phyloP scores from a whole-genome alignment of 2,797 vertebrate species.

The Echiichthys vipera region DNA sequence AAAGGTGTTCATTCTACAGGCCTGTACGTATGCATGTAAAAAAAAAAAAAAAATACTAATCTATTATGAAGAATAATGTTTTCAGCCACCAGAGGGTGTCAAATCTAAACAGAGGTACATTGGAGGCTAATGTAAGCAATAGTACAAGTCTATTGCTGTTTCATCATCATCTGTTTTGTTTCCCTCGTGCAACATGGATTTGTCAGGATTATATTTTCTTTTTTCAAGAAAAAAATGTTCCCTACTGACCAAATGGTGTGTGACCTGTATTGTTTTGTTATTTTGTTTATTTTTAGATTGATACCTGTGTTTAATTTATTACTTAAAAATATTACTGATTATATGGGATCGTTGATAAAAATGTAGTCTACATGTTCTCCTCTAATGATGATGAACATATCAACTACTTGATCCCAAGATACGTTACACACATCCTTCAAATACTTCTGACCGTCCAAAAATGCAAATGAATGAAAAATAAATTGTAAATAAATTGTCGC shows the following conservation, averaged over 20 bases:
- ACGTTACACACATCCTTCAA: background rate
- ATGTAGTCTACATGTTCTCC: background rate
- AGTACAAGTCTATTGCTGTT: no score
- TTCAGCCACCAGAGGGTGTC: slow-evolving; percentile 32
- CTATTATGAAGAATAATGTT: no score
- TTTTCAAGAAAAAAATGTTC: no score
- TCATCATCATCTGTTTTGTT: no score
- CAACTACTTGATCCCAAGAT: no score
- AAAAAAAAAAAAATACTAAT: no score
- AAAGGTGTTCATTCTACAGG: no score
- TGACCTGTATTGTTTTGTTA: no score
- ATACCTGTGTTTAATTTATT: background rate
- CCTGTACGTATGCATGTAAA: no score
- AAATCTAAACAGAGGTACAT: background rate
- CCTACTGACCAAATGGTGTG: background rate
- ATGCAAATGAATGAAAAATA: background rate
- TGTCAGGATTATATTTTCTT: background rate
- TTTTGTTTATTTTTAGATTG: background rate
- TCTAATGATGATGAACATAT: no score
- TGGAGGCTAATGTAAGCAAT: background rate
- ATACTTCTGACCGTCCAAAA: background rate
- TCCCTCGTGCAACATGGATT: background rate
- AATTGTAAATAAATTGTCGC: background rate
- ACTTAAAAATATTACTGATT: background rate
- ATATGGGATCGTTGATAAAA: no score